These are phyloP conservation scores for Diceros bicornis DNA, from an alignment of 2,797 vertebrate species.

Conservation along the genomic window DNA sequence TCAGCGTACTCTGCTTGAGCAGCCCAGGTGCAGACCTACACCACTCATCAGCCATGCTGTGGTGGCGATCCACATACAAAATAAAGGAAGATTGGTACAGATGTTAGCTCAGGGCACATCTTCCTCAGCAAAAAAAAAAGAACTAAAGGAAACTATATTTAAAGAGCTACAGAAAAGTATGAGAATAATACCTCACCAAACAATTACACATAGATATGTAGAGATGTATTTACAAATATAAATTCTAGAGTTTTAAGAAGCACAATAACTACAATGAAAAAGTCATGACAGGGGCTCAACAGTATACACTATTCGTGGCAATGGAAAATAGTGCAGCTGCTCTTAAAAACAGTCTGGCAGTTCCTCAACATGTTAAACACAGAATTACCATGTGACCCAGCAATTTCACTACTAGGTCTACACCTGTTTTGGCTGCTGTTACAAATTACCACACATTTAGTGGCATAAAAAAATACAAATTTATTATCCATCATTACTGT, in stretches of 20 bases:
- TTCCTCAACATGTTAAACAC: not conserved
- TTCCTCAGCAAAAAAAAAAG: no score
- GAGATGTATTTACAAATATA: not conserved
- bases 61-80: no score
- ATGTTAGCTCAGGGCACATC: no score
- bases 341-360: not conserved
- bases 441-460: accelerated
- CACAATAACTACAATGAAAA: not conserved
- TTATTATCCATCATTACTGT: accelerated
- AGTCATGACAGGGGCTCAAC: no score
- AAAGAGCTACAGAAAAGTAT: not conserved
- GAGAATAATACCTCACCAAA: not conserved
- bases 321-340: not conserved
- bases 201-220: not conserved
- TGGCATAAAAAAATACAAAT: accelerated
- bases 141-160: not conserved
- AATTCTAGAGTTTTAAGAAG: not conserved
- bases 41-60: no score
- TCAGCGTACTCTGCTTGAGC: no score
- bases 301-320: not conserved
- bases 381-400: not conserved
- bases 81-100: no score
- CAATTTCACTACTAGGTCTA: no score
- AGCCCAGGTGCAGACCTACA: no score
- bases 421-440: not conserved